Evolutionary conservation across 2,888 invertebrate species (phyloP), one percentile per base, ranked within the genome.

Genomic region (Papilio elwesi): DNA sequence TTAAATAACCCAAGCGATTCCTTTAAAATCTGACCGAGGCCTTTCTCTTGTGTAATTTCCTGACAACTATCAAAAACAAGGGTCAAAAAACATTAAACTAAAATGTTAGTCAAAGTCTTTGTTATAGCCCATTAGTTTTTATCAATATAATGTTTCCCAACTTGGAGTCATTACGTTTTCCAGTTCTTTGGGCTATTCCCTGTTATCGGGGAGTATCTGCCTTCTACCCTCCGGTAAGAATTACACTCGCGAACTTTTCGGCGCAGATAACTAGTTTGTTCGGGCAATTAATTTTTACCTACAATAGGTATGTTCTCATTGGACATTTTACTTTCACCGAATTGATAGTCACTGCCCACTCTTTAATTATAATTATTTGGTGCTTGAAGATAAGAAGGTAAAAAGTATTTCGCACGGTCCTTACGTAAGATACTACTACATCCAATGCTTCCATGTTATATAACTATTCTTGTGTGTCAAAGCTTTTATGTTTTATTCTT

Each of bases 251-350:
- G 26, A 64, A 70, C 47, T 64, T 55, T n/a, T 26, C 64, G 11
- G 13, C 26, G 26, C 26, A 26, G 63, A 64, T 70, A 70, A 47
- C 67, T 68, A 68, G 67, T 68, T 55, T 43, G 43, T 64, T 53
- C 16, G n/a, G 51, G 71, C 59, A 51, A 71, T 71, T 66, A 71
- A 65, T 70, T 67, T 67, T 47, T 26, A 49, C 49, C n/a, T 66
- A 16, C 38, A 71, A 71, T 15, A 26, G 26, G 26, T 26, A 26
- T 26, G 4, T 43, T n/a, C 16, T 10, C 16, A 10, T 53, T 16
- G 10, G 9, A 52, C 7, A 52, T 52, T 53, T 9, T 53, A 53
- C 16, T 13, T 10, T 48, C 26, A 2, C 26, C 26, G 26, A 26
- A 26, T 26, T 26, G 1, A 26, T 26, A 26, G 26, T 26, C n/a